Evolutionary conservation across 2,888 invertebrate genomes (phyloP).

Genomic region (Machimus atricapillus): DNA sequence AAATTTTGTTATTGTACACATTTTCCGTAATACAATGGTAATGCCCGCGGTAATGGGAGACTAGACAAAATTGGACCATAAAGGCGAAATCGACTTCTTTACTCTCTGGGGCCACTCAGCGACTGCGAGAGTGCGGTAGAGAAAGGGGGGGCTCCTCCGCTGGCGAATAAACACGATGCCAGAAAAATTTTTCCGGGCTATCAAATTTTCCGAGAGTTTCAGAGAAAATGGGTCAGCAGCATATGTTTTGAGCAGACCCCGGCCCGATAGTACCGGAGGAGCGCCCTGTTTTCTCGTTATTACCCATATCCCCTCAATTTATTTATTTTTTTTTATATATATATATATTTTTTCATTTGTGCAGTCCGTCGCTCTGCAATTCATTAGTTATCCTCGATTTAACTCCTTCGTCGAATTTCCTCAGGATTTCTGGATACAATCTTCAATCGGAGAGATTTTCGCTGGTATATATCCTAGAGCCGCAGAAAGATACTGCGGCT

Average conservation of each 20-base stretch:
- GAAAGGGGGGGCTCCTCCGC: not conserved
- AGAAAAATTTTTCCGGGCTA: constrained; percentile 12
- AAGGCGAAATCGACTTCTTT: not conserved
- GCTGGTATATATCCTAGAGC: not conserved
- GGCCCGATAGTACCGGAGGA: not conserved
- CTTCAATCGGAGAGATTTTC: not conserved
- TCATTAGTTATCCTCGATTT: constrained; percentile 19
- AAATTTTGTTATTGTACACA: constrained; percentile 17
- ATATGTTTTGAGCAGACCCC: not conserved
- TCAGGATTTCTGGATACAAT: not conserved
- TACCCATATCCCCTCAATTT: not conserved
- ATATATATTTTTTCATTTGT: not conserved
- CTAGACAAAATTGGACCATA: constrained; percentile 25
- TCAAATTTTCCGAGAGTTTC: not conserved
- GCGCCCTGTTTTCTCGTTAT: not conserved
- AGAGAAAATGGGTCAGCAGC: not conserved
- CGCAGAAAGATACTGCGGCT: not conserved
- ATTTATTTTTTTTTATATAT: no score
- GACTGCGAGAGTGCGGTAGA: not conserved
- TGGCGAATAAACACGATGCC: constrained; percentile 20
- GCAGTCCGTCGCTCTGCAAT: not conserved
- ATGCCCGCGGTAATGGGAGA: constrained; percentile 12
- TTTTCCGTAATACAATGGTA: constrained; percentile 4
- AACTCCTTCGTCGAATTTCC: not conserved
- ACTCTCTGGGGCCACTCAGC: not conserved